Percentiles rank a stretch among this genome's conserved stretches.
Conservation (phyloP, 2,113 vertebrate species). For the Chloroceryle aenea region DNA sequence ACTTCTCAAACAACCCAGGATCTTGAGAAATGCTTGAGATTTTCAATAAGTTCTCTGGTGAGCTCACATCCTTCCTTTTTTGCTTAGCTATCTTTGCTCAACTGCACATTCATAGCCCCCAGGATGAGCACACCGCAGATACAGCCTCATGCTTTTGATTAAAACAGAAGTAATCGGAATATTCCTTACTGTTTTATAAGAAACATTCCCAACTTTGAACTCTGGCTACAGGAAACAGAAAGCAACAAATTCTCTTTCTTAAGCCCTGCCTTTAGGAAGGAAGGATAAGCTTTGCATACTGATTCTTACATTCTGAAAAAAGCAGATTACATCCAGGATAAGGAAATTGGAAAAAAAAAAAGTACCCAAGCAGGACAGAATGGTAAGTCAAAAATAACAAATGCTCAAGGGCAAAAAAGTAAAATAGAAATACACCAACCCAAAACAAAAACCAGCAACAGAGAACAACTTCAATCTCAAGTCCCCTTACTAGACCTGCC, state of each 20-base stretch:
- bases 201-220: slow-evolving; percentile 44
- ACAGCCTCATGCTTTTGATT: slow-evolving; percentile 4
- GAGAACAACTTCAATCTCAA: neutral
- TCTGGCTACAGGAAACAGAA: neutral
- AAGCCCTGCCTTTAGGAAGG: slow-evolving; percentile 61
- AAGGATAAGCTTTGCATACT: slow-evolving; percentile 54
- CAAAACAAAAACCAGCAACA: neutral
- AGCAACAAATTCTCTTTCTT: slow-evolving; percentile 41
- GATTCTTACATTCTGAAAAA: slow-evolving; percentile 52
- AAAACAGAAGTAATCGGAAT: neutral
- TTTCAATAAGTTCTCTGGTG: neutral
- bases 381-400: slow-evolving; percentile 1
- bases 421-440: neutral
- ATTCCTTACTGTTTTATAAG: neutral
- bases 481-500: neutral
- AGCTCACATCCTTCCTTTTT: slow-evolving; percentile 40
- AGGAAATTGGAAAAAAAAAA: slow-evolving; percentile 27
- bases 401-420: neutral
- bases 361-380: neutral
- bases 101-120: neutral
- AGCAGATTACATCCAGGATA: slow-evolving; percentile 55
- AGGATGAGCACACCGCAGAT: neutral
- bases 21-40: neutral
- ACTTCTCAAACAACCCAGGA: neutral
- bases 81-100: neutral